These are phyloP conservation scores for Epicampocera succincta DNA, from an alignment of 2,888 invertebrate genomes.

Conservation along the genomic window DNA sequence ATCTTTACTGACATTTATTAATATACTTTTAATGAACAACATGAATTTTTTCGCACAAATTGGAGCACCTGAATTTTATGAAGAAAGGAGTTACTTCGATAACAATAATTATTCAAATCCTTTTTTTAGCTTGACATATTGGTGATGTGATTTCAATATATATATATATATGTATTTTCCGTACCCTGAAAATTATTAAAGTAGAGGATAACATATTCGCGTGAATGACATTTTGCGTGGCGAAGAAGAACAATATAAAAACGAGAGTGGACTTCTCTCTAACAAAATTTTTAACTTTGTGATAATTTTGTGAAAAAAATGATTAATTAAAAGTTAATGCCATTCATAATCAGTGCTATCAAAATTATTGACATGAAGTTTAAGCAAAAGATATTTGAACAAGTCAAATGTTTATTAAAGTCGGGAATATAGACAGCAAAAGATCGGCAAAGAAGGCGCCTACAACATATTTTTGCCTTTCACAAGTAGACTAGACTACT, in stretches of 20 bases:
- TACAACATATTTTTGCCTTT: not conserved
- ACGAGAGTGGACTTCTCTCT: conserved; percentile 26
- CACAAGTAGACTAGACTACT: conserved; percentile 5
- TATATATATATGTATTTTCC: too few species aligned
- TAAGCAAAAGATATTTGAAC: not conserved
- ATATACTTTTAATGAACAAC: too few species aligned
- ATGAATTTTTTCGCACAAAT: too few species aligned
- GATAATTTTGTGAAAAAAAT: conserved; percentile 25
- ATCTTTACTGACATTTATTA: too few species aligned
- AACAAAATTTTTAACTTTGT: conserved; percentile 9
- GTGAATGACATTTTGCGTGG: conserved; percentile 1
- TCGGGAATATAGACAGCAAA: not conserved
- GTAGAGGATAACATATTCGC: not conserved
- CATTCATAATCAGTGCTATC: not conserved
- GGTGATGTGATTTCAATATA: too few species aligned
- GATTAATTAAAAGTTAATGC: conserved; percentile 12
- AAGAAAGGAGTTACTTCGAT: too few species aligned
- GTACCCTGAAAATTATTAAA: conserved; percentile 9
- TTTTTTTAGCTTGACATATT: too few species aligned
- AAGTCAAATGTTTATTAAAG: not conserved
- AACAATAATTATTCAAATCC: too few species aligned
- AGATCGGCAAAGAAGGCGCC: conserved; percentile 2
- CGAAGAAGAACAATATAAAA: conserved; percentile 37
- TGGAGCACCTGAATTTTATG: too few species aligned
- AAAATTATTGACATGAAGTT: not conserved